phyloP scores from a whole-genome alignment of 2,888 invertebrate genomes.

The Endomychus coccineus region DNA sequence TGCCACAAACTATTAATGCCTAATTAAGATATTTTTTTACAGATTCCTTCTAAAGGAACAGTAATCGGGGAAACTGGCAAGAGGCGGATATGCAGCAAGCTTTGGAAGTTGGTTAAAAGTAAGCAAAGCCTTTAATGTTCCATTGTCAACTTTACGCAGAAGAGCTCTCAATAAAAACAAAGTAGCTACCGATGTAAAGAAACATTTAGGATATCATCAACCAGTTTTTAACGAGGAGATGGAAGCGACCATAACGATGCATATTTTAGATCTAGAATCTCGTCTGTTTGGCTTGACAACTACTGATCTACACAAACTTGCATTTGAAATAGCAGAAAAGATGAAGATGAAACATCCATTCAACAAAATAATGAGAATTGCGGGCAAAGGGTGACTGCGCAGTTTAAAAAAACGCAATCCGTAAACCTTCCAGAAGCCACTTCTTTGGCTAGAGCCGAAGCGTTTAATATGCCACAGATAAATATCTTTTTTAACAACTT shows the following conservation, averaged over 20 bases:
- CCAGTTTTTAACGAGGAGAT: neutral
- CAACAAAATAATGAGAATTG: neutral
- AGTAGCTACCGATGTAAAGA: neutral
- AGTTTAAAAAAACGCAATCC: neutral
- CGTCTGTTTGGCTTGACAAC: slow-evolving; percentile 2
- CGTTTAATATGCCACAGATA: too few relatives aligned
- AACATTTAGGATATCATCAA: neutral
- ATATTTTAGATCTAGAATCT: neutral
- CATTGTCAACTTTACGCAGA: neutral
- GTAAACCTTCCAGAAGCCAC: slow-evolving; percentile 1
- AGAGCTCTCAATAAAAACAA: slow-evolving; percentile 1
- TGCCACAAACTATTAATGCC: too few relatives aligned
- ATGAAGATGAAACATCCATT: slow-evolving; percentile 2
- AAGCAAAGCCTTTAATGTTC: neutral
- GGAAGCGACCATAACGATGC: neutral
- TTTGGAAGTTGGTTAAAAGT: neutral
- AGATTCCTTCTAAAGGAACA: too few relatives aligned
- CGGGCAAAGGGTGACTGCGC: neutral
- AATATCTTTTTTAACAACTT: too few relatives aligned
- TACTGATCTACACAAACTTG: neutral
- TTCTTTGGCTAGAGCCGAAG: slow-evolving; percentile 1
- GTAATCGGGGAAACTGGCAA: neutral
- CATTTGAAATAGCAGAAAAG: neutral
- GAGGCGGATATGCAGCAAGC: neutral
- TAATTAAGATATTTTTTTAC: too few relatives aligned